These are phyloP conservation scores for Scaptomyza parva DNA, from an alignment of 2,888 invertebrate genomes.

Conservation along the genomic window DNA sequence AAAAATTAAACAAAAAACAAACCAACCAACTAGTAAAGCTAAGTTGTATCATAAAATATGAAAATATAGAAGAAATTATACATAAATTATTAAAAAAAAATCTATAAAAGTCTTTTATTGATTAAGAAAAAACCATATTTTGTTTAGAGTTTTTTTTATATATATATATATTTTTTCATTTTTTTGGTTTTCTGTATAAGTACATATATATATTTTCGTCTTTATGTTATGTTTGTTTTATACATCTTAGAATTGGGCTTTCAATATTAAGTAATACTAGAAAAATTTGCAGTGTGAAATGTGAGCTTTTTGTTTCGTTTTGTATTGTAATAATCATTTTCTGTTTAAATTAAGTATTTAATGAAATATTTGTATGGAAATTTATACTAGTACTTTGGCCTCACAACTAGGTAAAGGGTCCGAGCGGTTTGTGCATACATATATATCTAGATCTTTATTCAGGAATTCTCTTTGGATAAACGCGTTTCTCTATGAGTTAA, in stretches of 20 bases:
- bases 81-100: slow-evolving; percentile 62
- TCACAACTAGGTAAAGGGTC: slow-evolving; percentile 21
- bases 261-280: slow-evolving; percentile 59
- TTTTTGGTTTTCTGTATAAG: slow-evolving; percentile 37
- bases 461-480: slow-evolving; percentile 18
- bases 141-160: slow-evolving; percentile 1
- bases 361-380: slow-evolving; percentile 30
- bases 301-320: slow-evolving; percentile 32
- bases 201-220: slow-evolving; percentile 60
- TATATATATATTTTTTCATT: slow-evolving; percentile 37
- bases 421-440: slow-evolving; percentile 41
- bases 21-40: slow-evolving; percentile 62
- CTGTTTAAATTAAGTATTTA: slow-evolving; percentile 28
- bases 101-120: slow-evolving; percentile 33
- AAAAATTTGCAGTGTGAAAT: slow-evolving; percentile 49
- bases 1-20: slow-evolving; percentile 44
- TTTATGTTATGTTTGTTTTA: slow-evolving; percentile 48
- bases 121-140: not conserved
- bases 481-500: slow-evolving; percentile 49
- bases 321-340: slow-evolving; percentile 1
- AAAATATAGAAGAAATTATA: slow-evolving; percentile 81
- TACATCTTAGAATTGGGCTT: slow-evolving; percentile 62
- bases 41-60: slow-evolving; percentile 80
- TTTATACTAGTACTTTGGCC: slow-evolving; percentile 56
- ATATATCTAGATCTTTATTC: no score